Conservation (phyloP, 2,113 vertebrate species). For the Abramis brama region DNA sequence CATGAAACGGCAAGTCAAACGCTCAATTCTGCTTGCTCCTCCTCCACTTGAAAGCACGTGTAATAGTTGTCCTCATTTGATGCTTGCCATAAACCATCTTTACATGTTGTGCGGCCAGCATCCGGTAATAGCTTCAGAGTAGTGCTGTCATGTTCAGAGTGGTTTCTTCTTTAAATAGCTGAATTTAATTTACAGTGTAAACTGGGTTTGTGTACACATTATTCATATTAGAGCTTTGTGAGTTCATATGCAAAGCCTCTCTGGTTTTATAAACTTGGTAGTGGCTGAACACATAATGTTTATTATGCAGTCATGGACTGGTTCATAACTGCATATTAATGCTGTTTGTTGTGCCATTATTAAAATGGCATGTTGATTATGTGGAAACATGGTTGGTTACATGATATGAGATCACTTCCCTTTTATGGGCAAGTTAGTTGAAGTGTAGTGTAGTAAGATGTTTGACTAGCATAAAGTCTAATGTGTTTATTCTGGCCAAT, state of each 20-base stretch:
- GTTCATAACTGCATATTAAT: neutral
- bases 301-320: neutral
- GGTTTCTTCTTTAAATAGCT: neutral
- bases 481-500: neutral
- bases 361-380: neutral
- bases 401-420: neutral
- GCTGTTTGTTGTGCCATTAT: neutral
- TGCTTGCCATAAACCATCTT: neutral
- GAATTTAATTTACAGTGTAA: neutral
- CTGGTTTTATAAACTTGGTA: neutral
- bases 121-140: neutral
- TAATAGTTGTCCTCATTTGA: neutral
- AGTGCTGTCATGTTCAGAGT: neutral
- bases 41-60: neutral
- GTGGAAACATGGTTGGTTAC: neutral
- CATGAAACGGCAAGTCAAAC: neutral
- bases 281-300: neutral
- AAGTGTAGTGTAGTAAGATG: neutral
- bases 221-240: conserved; percentile 21
- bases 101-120: neutral
- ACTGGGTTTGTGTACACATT: conserved; percentile 7
- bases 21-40: neutral
- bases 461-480: neutral
- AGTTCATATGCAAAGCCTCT: neutral
- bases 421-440: neutral